Base-by-base conservation (phyloP, 2,113 vertebrate species). In the Indicator indicator region DNA sequence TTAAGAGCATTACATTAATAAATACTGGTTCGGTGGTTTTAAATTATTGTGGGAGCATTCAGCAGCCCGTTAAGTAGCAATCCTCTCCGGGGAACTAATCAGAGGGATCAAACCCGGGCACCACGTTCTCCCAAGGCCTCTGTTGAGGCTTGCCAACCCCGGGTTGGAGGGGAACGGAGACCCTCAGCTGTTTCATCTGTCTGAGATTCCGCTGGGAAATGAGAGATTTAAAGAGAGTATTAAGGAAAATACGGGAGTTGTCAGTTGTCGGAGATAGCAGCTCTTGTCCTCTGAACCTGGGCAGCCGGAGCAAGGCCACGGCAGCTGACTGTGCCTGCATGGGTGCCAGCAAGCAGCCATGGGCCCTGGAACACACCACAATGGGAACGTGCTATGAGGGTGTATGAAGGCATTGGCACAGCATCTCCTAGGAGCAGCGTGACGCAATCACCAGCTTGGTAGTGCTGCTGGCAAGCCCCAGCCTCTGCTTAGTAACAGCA, bases 1-100 rank as follows among this genome's bases (percentile, higher is more conserved):
- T 86, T 94, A 93, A 96, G 91, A 94, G 95, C 89, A 79, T 93
- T 92, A 89, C 85, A 15, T 69, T 77, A 75, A 89, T 91, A 83
- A 93, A 86, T 4, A 46, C 76, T 1, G 56, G 11, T 60, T 55
- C 59, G 54, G 78, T 38, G 75, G 9, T 79, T 88, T 83, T 21
- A 64, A 73, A 80, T 90, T 56, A 54, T 75, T 75, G 60, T 2
- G 80, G 55, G 72, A 63, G 90, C 69, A 3, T 40, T 62, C 84
- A 12, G 74, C 72, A 59, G 87, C 44, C 70, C 3, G 69, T 12
- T 77, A 48, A 63, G 75, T 62, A 90, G 62, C 58, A 72, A 78
- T 59, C 73, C 55, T 18, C 59, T 27, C 33, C 52, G 12, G 59
- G 73, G 63, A 21, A 10, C 50, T 71, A 82, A 88, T 78, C 32